These are phyloP conservation scores for Temnothorax ravouxi DNA, from an alignment of 2,888 invertebrate genomes.

Conservation along the genomic window DNA sequence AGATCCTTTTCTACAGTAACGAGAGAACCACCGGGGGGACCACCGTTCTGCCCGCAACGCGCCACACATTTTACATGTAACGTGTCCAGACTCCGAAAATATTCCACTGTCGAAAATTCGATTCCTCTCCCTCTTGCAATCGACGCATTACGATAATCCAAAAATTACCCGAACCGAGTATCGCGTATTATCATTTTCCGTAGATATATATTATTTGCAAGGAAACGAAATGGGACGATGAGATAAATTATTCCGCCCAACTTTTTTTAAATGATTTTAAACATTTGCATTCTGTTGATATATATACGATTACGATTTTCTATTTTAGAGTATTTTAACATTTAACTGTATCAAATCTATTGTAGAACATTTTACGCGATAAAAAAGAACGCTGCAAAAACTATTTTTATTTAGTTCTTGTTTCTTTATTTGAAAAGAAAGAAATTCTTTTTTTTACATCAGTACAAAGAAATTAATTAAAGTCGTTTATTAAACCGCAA, in stretches of 20 bases:
- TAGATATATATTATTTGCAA: background rate
- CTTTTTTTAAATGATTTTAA: background rate
- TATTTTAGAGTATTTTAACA: background rate
- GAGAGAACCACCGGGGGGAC: conserved; percentile 10
- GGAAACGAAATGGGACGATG: background rate
- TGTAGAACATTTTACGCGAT: background rate
- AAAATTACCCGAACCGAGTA: background rate
- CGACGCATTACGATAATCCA: background rate
- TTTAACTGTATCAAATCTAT: background rate
- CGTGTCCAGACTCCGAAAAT: conserved; percentile 26
- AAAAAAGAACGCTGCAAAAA: background rate
- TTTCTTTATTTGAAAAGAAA: background rate
- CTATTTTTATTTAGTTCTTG: background rate
- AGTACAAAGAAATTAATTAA: background rate
- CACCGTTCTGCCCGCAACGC: conserved; percentile 27
- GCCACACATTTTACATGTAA: conserved; percentile 31
- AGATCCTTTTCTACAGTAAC: conserved; percentile 65
- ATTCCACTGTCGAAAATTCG: conserved; percentile 17
- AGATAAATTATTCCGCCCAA: background rate
- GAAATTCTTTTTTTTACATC: background rate
- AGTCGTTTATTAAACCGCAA: background rate
- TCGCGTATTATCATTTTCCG: background rate
- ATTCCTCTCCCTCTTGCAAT: conserved; percentile 10
- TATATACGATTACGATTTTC: background rate
- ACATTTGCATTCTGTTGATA: background rate